Base-by-base conservation (phyloP, 2,113 vertebrate species). In the Centrocercus urophasianus region DNA sequence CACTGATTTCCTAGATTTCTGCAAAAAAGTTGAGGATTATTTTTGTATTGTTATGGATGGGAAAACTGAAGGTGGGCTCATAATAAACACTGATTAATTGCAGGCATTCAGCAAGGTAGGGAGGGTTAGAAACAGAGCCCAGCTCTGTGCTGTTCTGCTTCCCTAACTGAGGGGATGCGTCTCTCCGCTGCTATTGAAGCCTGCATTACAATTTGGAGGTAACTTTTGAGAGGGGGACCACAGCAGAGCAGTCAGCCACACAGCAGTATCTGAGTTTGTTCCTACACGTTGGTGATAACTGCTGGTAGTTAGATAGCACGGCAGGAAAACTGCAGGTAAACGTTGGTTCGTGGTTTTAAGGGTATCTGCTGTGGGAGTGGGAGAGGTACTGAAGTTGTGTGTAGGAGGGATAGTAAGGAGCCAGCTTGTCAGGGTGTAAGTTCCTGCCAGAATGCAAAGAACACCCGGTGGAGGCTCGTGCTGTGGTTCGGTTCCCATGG, bases 401-500 rank as follows among this genome's bases (percentile, higher is more conserved):
- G 94, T 92, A 18, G 94, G 93, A 95, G 70, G 87, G 89, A 40
- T 96, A 95, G 93, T 95, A 93, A 80, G 96, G 85, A 93, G 93
- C 85, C 83, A 78, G 11, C 76, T 93, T 93, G 91, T 93, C 93
- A 90, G 89, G 76, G 93, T 93, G 79, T 91, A 71, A 96, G 95
- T 91, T 95, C 54, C 17, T 91, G 78, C 86, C 72, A 65, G 87
- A 86, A 75, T 25, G 81, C 65, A 86, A 78, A 66, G 75, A 93
- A 61, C 0, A 17, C 65, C 60, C 72, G 2, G 88, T 42, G 77
- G 83, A 92, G 89, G 43, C 65, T 95, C 6, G 2, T 25, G 11
- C 83, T n/a, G 67, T 61, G 85, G 76, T 83, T 80, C 36, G 38
- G n/a, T 78, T 93, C 65, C 85, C 28, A 0, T 85, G 83, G 75